Evolutionary conservation across 2,113 vertebrate genomes (phyloP).

Genomic region (Sisor rabdophorus): DNA sequence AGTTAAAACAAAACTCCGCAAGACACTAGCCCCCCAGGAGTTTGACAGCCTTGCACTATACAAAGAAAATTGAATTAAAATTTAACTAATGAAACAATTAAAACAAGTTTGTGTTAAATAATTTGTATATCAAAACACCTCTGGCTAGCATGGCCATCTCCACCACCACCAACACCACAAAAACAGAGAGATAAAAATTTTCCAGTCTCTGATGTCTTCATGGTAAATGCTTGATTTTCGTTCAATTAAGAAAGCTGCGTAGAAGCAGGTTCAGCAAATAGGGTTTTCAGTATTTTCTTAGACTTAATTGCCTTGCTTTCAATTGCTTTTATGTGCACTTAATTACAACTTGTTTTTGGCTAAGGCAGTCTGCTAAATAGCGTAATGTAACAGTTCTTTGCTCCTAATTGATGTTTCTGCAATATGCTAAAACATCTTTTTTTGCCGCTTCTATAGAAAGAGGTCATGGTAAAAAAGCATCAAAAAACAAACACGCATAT

Average conservation of each 20-base stretch:
- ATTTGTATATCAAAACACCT: not conserved
- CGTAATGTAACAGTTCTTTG: conserved; percentile 16
- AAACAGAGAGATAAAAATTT: not conserved
- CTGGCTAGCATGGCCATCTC: not conserved
- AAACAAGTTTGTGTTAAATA: too few relatives aligned
- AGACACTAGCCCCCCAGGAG: too few relatives aligned
- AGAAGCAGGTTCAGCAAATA: not conserved
- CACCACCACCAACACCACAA: not conserved
- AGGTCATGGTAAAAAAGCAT: conserved; percentile 14
- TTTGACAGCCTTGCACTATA: too few relatives aligned
- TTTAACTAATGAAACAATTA: too few relatives aligned
- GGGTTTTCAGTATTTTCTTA: conserved; percentile 1
- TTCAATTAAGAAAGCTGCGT: not conserved
- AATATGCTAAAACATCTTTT: conserved; percentile 5
- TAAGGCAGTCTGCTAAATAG: conserved; percentile 11
- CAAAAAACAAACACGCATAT: not conserved
- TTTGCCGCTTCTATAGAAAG: not conserved
- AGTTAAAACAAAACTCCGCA: too few relatives aligned
- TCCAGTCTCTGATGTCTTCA: not conserved
- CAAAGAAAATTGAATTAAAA: too few relatives aligned
- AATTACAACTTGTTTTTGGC: conserved; percentile 7
- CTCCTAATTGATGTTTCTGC: conserved; percentile 12
- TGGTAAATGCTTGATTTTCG: not conserved
- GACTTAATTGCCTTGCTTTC: conserved; percentile 1
- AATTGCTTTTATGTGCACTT: conserved; percentile 26